Evolutionary conservation across 2,113 vertebrate species (phyloP).

Genomic region (human (Homo sapiens)): DNA sequence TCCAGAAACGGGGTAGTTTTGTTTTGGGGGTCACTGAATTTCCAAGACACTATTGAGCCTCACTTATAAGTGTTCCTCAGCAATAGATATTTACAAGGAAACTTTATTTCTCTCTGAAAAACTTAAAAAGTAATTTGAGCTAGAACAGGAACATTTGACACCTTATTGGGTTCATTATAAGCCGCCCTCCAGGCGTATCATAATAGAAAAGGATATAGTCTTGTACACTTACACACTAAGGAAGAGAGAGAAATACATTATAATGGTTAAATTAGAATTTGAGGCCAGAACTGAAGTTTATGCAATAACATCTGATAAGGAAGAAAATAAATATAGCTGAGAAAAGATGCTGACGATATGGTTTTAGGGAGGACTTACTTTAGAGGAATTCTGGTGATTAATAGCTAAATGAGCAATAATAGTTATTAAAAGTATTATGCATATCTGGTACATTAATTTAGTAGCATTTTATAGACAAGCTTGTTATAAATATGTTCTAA

Average conservation of each 20-base stretch:
- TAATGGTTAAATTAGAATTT: background rate
- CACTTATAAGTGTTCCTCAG: background rate
- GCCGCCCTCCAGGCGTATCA: slow-evolving; percentile 42
- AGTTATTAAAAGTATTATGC: background rate
- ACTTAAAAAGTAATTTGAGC: slow-evolving; percentile 29
- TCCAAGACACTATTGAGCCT: background rate
- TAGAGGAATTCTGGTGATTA: background rate
- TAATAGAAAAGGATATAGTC: background rate
- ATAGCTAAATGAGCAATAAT: background rate
- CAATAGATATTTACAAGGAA: background rate
- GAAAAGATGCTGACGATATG: background rate
- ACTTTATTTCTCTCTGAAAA: slow-evolving; percentile 10
- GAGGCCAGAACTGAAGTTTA: slow-evolving; percentile 34
- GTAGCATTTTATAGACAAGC: background rate
- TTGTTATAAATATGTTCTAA: background rate
- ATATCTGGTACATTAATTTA: background rate
- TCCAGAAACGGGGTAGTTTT: background rate
- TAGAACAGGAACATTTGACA: slow-evolving; percentile 24
- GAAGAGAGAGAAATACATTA: background rate
- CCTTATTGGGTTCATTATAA: slow-evolving; percentile 51
- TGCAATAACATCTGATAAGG: background rate
- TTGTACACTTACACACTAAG: background rate
- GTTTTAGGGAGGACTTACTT: background rate
- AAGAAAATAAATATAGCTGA: background rate
- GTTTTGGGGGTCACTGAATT: background rate